These are phyloP conservation scores for Metalampra italica DNA, from an alignment of 2,888 invertebrate genomes.

Conservation along the genomic window DNA sequence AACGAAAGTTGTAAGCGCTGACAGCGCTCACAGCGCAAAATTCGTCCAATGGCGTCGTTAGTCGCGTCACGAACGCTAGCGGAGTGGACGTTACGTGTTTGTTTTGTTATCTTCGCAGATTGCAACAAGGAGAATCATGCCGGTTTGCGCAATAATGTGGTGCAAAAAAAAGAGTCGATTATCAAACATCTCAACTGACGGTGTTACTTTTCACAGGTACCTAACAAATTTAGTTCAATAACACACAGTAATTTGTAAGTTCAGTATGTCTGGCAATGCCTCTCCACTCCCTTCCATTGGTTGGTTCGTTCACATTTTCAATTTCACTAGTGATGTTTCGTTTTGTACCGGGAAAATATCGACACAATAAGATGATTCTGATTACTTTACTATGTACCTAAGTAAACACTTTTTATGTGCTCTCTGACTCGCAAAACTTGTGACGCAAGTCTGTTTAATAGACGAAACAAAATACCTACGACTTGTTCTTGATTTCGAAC, in stretches of 20 bases:
- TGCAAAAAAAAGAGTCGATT: background rate
- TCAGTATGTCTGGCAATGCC: background rate
- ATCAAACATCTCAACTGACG: background rate
- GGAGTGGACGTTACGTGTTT: background rate
- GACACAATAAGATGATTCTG: too few species aligned
- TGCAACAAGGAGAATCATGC: background rate
- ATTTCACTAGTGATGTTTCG: background rate
- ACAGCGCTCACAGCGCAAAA: background rate
- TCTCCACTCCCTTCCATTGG: background rate
- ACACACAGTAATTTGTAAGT: background rate
- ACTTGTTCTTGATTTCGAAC: too few species aligned
- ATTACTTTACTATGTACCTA: too few species aligned
- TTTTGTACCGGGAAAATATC: background rate
- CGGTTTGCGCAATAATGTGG: background rate
- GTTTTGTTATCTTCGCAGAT: background rate
- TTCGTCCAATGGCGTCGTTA: background rate
- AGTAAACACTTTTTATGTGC: too few species aligned
- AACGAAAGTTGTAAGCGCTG: conserved; percentile 3
- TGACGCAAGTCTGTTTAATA: too few species aligned
- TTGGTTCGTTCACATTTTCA: background rate
- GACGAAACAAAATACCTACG: too few species aligned
- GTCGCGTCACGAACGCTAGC: background rate
- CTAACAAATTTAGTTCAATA: background rate
- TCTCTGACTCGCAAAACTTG: too few species aligned
- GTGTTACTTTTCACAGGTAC: background rate